These are phyloP conservation scores for Cacatua alba DNA, from an alignment of 2,113 vertebrate genomes.

Conservation along the genomic window DNA sequence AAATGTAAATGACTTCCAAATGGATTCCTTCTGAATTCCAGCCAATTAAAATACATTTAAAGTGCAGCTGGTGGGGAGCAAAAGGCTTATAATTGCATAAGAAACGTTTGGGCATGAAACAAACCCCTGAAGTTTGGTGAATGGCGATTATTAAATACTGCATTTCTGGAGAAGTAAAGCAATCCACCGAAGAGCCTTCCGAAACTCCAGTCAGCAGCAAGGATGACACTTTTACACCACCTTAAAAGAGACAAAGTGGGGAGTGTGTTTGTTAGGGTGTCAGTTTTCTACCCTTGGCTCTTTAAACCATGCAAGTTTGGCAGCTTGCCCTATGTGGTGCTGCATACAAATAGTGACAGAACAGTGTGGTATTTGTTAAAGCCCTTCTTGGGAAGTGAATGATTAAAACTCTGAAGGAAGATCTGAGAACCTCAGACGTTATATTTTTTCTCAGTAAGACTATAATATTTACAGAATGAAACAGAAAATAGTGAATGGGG, in stretches of 20 bases:
- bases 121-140: constrained; percentile 67
- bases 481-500: constrained; percentile 71
- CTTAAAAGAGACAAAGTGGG: constrained; percentile 73
- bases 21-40: constrained; percentile 84
- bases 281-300: constrained; percentile 77
- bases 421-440: constrained; percentile 71
- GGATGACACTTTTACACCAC: constrained; percentile 76
- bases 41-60: constrained; percentile 84
- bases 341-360: constrained; percentile 85
- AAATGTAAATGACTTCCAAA: constrained; percentile 87
- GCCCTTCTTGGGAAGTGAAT: constrained; percentile 68
- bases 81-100: constrained; percentile 52
- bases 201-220: constrained; percentile 49
- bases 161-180: constrained; percentile 12
- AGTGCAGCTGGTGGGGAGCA: constrained; percentile 77
- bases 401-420: constrained; percentile 78
- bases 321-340: constrained; percentile 77
- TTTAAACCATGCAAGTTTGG: constrained; percentile 75
- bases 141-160: constrained; percentile 22
- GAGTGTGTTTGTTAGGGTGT: constrained; percentile 77
- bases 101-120: constrained; percentile 67
- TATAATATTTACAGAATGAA: constrained; percentile 71
- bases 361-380: constrained; percentile 81
- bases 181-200: constrained; percentile 38
- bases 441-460: constrained; percentile 65